Evolutionary conservation across 2,888 invertebrate species (phyloP).

Genomic region (Cancer borealis): DNA sequence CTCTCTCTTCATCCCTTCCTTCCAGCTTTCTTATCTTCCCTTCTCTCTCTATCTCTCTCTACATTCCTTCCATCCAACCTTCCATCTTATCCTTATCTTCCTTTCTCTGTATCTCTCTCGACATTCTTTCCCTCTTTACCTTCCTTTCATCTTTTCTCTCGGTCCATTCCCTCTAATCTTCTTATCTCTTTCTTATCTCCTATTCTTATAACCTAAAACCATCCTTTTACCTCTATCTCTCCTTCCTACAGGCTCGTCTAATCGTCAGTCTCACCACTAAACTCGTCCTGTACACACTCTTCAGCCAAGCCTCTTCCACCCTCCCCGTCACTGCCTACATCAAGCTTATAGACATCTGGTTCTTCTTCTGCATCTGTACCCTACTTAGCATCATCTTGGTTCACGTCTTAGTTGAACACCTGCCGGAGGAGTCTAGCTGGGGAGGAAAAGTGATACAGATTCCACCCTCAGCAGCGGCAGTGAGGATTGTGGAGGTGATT

Average conservation of each 20-base stretch:
- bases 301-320: slow-evolving; percentile 56
- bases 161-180: not conserved
- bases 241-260: slow-evolving; percentile 43
- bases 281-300: slow-evolving; percentile 60
- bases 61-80: not conserved
- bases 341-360: slow-evolving; percentile 66
- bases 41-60: not conserved
- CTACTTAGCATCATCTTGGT: slow-evolving; percentile 57
- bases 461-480: not conserved
- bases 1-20: not conserved
- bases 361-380: slow-evolving; percentile 63
- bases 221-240: not conserved
- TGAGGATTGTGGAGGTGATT: not conserved
- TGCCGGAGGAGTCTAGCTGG: not conserved
- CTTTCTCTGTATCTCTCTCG: not conserved
- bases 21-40: not conserved
- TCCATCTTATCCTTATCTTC: not conserved
- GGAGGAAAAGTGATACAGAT: not conserved
- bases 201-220: not conserved
- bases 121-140: not conserved
- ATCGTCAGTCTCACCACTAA: slow-evolving; percentile 56
- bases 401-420: slow-evolving; percentile 47
- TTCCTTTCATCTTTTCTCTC: not conserved
- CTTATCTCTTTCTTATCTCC: not conserved
- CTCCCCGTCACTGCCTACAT: slow-evolving; percentile 61